These are phyloP conservation scores for Anas platyrhynchos DNA, from an alignment of 2,113 vertebrate species.

Conservation along the genomic window DNA sequence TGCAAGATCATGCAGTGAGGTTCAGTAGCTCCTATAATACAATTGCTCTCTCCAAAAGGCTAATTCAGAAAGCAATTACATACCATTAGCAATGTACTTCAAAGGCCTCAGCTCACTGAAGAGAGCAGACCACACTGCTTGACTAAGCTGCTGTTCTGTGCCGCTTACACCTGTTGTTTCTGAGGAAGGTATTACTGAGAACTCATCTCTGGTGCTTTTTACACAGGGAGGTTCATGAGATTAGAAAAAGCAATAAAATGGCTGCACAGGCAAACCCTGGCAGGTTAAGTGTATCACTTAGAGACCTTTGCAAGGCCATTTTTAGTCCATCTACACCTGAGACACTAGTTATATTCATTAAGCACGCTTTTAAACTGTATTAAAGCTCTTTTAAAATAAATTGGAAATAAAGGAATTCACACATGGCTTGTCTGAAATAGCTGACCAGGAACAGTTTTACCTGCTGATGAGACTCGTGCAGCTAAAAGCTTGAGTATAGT, in stretches of 20 bases:
- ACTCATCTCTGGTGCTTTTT: neutral
- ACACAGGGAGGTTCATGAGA: neutral
- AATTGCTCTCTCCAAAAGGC: neutral
- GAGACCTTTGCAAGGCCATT: neutral
- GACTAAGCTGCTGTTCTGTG: neutral
- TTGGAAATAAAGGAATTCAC: neutral
- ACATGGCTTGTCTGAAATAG: neutral
- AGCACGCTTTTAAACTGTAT: neutral
- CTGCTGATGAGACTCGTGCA: neutral
- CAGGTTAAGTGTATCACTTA: neutral
- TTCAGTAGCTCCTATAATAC: neutral
- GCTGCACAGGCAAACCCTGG: neutral
- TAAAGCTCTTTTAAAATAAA: neutral
- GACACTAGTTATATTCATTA: neutral
- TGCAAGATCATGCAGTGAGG: neutral
- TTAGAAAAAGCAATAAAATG: neutral
- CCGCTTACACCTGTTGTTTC: neutral
- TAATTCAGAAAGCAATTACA: neutral
- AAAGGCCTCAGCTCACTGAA: neutral
- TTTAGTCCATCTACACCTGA: neutral
- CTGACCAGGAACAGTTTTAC: neutral
- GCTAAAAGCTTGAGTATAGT: neutral
- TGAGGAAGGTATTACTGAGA: neutral
- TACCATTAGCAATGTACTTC: neutral
- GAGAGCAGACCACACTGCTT: neutral